Evolutionary conservation across 2,113 vertebrate species (phyloP).

Genomic region (Clinocottus analis): DNA sequence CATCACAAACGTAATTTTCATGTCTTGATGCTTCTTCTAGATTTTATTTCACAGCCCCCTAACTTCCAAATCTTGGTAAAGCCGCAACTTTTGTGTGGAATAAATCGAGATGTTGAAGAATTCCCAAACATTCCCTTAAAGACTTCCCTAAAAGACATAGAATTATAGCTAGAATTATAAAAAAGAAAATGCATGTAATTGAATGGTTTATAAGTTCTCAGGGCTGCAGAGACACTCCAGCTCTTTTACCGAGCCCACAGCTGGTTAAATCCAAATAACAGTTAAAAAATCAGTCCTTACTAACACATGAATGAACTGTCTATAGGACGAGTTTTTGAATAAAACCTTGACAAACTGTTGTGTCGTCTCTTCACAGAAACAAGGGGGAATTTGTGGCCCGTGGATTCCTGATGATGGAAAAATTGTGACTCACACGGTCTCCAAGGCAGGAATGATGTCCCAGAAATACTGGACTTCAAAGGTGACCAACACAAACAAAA

Average conservation of each 20-base stretch:
- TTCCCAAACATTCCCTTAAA: neutral
- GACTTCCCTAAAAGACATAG: neutral
- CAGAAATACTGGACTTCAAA: constrained; percentile 84
- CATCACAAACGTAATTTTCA: no score
- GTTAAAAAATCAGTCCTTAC: neutral
- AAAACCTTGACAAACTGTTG: neutral
- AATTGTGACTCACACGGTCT: constrained; percentile 85
- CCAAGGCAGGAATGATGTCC: constrained; percentile 83
- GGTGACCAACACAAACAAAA: constrained; percentile 61
- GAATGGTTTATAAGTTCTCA: neutral
- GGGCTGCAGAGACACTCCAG: neutral
- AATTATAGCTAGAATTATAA: neutral
- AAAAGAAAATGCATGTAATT: neutral
- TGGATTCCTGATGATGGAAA: constrained; percentile 86
- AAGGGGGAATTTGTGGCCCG: constrained; percentile 82
- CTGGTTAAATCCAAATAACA: neutral
- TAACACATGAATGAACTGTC: neutral
- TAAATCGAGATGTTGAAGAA: neutral
- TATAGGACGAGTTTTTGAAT: neutral
- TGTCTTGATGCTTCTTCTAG: neutral
- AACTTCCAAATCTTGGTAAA: neutral
- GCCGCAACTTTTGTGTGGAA: neutral
- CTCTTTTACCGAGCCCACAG: neutral
- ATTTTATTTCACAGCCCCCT: neutral
- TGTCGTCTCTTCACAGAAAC: constrained; percentile 64